Evolutionary conservation across 2,888 invertebrate species (phyloP), one percentile per base, ranked within the genome.

Genomic region (Muscina levida): DNA sequence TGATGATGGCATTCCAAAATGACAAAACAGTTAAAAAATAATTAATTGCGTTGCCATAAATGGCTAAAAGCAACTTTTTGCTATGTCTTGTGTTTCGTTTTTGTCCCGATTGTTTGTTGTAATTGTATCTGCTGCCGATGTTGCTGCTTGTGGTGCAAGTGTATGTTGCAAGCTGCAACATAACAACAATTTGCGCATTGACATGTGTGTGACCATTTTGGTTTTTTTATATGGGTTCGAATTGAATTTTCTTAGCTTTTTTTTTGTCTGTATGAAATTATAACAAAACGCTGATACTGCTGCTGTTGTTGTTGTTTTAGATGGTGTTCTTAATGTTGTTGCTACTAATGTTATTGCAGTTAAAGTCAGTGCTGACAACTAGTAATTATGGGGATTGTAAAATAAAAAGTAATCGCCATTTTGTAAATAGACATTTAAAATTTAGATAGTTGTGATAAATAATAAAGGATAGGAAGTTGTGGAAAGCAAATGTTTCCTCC

Each of bases 11-110:
- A 88, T 88, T 87, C 89, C 89, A 84, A 88, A 88, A 89, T 88
- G 88, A 89, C 89, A 87, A 89, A 89, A 88, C 90, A 90, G 90
- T 90, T 90, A 90, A 90, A 88, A 90, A 90, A 90, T 90, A 90
- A 90, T 90, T 90, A 90, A 90, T 90, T 90, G 90, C 88, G 87
- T 87, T 89, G 86, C 90, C 90, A 88, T 89, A 88, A 89, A 90
- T 86, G 90, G 90, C 86, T 85, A 85, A 86, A 87, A 88, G 86
- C 48, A 72, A 81, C 72, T 74, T 81, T 70, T 68, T 59, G 19
- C 22, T 44, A 4, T 19, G 26, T 57, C 57, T 62, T 65, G 31
- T 59, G n/a, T 67, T 42, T 37, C 15, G 48, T 74, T 74, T 51
- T 31, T 44, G 2, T 39, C n/a, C 57, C 8, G 3, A 56, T 2